Percentiles rank a stretch among this genome's conserved stretches.
Conservation (phyloP, 2,113 vertebrate species). For the Oxyura jamaicensis region DNA sequence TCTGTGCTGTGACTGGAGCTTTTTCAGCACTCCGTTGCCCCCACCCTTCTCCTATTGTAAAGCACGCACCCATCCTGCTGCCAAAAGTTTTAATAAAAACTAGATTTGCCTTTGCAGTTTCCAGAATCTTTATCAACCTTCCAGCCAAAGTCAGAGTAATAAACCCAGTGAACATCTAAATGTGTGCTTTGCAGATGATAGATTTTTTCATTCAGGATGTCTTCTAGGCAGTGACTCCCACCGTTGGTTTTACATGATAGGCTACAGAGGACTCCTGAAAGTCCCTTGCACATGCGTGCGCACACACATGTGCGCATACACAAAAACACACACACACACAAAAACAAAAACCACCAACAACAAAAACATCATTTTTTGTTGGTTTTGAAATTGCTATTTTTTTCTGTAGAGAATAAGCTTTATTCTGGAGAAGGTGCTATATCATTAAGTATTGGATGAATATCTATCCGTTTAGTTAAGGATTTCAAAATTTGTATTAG, state of each 20-base stretch:
- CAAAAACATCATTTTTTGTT: not conserved
- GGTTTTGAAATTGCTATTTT: not conserved
- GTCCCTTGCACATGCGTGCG: not conserved
- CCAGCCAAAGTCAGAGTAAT: slow-evolving; percentile 60
- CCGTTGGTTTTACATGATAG: not conserved
- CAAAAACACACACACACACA: too few relatives aligned
- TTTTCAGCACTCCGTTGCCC: slow-evolving; percentile 59
- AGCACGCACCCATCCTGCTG: slow-evolving; percentile 54
- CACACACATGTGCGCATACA: too few relatives aligned
- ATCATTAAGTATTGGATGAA: not conserved
- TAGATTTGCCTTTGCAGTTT: slow-evolving; percentile 44
- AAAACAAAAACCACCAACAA: not conserved
- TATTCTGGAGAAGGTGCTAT: not conserved
- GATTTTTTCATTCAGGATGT: slow-evolving; percentile 4
- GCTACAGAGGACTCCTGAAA: not conserved
- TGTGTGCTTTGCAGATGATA: slow-evolving; percentile 58
- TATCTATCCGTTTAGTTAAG: not conserved
- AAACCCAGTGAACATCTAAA: slow-evolving; percentile 51
- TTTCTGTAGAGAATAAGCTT: not conserved
- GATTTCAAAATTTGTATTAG: not conserved
- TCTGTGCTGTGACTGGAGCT: slow-evolving; percentile 71
- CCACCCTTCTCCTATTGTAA: slow-evolving; percentile 14
- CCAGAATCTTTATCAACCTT: slow-evolving; percentile 62
- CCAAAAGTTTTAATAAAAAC: slow-evolving; percentile 61
- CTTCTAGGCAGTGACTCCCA: slow-evolving; percentile 37